Base-by-base conservation (phyloP, 2,797 vertebrate genomes). In the Clarias fuscus region DNA sequence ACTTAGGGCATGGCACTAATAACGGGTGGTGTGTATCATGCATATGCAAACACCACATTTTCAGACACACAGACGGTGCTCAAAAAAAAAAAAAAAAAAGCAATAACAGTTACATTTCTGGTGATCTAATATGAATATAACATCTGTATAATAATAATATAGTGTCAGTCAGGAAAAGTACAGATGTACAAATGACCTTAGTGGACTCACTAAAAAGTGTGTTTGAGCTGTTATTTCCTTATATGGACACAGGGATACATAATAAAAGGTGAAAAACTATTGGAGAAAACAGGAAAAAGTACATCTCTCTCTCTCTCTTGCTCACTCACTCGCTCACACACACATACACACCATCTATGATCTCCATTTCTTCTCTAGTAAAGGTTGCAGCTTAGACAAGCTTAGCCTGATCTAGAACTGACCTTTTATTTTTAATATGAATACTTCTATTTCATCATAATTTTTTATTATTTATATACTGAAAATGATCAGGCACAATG, bases 371-470 rank as follows among this genome's bases (percentile, higher is more conserved):
- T 96, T 95, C 95, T 96, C 94, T 93, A 94, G 93, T 96, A 97
- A 98, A 97, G 97, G 97, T 95, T 96, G 96, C 94, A 96, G 97
- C 96, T 98, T 97, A 98, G 94, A 82, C 93, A 95, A 97, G 97
- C 97, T 98, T 99, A 97, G 94, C 95, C 90, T 94, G 94, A 94
- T 95, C 94, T 94, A 93, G 92, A 93, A 96, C 94, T 98, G 97
- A 98, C 98, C 97, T 99, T 99, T 88, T 99, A 96, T 95, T 97
- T 97, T 98, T 97, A 98, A 97, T 98, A 98, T 97, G 97, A 97
- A 97, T 97, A 97, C 96, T 95, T 95, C 96, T 96, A 96, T 97
- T 97, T 97, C 97, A 96, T 90, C 84, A 86, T 97, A 95, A 96
- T 96, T 97, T 81, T 84, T 97, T 96, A 96, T 97, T 88, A 89